Evolutionary conservation across 1,140 invertebrate species (phyloP).

Genomic region (Glossosoma conforme): DNA sequence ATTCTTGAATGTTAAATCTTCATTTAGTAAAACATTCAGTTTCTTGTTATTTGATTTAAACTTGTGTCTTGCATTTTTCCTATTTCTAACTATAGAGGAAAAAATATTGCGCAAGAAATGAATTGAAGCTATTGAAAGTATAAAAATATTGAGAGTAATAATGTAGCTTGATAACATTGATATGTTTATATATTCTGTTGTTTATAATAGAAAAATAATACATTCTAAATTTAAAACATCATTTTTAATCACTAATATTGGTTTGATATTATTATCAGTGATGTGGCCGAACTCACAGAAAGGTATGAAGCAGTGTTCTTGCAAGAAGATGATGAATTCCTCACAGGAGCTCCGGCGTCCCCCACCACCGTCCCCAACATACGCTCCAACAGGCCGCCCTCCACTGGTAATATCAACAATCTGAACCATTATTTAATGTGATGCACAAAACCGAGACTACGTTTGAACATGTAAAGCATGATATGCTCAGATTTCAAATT

Average conservation of each 20-base stretch:
- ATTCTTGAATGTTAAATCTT: neutral
- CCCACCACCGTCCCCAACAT: conserved; percentile 60
- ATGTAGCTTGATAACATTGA: neutral
- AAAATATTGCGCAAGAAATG: neutral
- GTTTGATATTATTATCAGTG: conserved; percentile 36
- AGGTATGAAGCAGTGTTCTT: conserved; percentile 53
- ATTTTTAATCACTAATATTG: conserved; percentile 3
- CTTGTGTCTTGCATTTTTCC: neutral
- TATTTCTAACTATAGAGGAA: neutral
- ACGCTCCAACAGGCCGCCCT: conserved; percentile 59
- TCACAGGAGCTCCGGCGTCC: conserved; percentile 49
- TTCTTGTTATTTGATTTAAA: neutral
- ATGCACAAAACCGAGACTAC: no score
- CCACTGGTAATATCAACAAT: conserved; percentile 64
- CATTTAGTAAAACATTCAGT: neutral
- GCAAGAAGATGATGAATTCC: conserved; percentile 56
- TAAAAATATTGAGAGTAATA: conserved; percentile 3
- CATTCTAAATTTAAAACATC: neutral
- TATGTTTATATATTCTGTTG: neutral
- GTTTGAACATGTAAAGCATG: no score
- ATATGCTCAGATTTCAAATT: no score
- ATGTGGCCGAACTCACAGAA: conserved; percentile 55
- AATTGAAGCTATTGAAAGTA: neutral
- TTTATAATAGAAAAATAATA: neutral
- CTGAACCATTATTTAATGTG: no score